phyloP scores from a whole-genome alignment of 2,888 invertebrate genomes.

The Seladonia tumulorum region DNA sequence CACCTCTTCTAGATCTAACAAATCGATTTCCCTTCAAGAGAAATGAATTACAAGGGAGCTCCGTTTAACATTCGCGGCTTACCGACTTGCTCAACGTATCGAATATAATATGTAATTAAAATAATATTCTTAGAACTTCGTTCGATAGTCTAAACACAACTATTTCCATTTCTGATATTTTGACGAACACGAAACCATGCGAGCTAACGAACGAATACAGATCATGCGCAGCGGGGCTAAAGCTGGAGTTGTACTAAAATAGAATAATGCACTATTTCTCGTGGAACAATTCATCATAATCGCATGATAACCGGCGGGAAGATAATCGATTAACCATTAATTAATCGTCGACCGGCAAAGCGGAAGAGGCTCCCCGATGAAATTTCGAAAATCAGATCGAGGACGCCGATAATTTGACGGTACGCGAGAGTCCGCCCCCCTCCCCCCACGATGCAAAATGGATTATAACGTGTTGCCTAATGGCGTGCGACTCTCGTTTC shows the following conservation, averaged over 20 bases:
- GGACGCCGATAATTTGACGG: slow-evolving; percentile 25
- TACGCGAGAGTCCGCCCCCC: neutral
- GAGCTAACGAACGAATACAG: no score
- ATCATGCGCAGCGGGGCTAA: neutral
- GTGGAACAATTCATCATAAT: neutral
- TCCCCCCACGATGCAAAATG: slow-evolving; percentile 49
- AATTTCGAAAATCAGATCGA: slow-evolving; percentile 21
- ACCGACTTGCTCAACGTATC: no score
- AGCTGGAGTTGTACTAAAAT: neutral
- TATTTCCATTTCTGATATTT: neutral
- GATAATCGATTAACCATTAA: slow-evolving; percentile 12
- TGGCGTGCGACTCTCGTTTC: slow-evolving; percentile 51
- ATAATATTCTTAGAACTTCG: no score
- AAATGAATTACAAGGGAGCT: no score
- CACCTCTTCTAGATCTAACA: no score
- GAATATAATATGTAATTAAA: no score
- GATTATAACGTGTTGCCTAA: slow-evolving; percentile 53
- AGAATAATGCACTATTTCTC: neutral
- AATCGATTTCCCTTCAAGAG: no score
- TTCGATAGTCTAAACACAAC: neutral
- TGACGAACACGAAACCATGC: neutral
- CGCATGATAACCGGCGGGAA: neutral
- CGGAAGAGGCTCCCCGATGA: slow-evolving; percentile 9
- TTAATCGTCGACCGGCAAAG: slow-evolving; percentile 4
- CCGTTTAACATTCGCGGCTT: no score